Evolutionary conservation across 2,888 invertebrate species (phyloP), one percentile per base, ranked within the genome.

Genomic region (Vannuccia rotundouncinata): DNA sequence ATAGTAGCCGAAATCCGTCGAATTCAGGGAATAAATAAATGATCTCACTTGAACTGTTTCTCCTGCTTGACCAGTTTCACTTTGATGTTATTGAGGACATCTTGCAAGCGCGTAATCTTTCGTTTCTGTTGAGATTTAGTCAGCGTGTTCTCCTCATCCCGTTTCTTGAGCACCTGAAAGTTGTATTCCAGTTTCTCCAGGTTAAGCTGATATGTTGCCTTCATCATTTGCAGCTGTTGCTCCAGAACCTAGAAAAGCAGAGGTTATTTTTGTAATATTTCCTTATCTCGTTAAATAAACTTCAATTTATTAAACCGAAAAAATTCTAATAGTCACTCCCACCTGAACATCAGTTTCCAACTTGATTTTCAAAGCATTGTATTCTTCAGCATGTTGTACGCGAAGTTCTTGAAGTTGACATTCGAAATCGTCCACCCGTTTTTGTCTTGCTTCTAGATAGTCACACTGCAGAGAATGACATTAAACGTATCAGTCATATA

Each of bases 171-270:
- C 5, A 94, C 91, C 85, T 93, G 93, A 86, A 93, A 94, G 86
- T 94, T 95, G 85, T 95, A 95, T 84, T 94, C 93, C 79, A 95
- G 90, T 87, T 95, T 95, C 86, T 95, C 95, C 13, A 92, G 92
- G 86, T 95, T 95, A 83, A 95, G 91, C 78, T 94, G 89, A 82
- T 93, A 93, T 1, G 92, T 90, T 1, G 93, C 92, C 86, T 94
- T 93, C 82, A 95, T 89, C 87, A 95, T 93, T 82, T 92, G 91
- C 85, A 94, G 92, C 80, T 95, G 89, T 60, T 91, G 91, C 86
- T 94, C 92, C 75, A 86, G 83, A 30, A 87, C 84, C 86, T 89
- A 84, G 31, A 83, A 83, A n/a, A 28, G 30, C 2, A 28, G 22
- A 13, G n/a, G 59, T 17, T 31, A n/a, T n/a, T n/a, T n/a, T n/a